Conservation (phyloP, 2,113 vertebrate species). For the Apteryx owenii region DNA sequence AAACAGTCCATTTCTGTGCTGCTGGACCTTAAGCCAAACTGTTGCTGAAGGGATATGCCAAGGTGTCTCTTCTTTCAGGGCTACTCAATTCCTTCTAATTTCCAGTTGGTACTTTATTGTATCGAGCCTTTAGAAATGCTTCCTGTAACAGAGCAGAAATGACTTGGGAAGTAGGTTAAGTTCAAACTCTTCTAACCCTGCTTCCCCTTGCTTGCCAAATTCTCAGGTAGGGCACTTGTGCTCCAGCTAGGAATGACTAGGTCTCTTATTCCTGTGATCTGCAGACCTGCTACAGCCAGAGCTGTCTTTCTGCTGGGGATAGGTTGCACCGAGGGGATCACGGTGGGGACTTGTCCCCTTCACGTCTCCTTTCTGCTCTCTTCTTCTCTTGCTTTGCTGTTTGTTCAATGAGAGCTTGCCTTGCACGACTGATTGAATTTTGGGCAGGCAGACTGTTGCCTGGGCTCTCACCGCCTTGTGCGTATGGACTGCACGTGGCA, state of each 20-base stretch:
- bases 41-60: not conserved
- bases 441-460: accelerated
- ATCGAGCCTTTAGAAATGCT: not conserved
- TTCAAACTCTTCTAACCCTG: not conserved
- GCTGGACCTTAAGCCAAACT: not conserved
- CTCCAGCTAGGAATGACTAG: not conserved
- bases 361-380: not conserved
- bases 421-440: not conserved
- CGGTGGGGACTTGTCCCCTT: not conserved
- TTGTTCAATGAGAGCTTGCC: not conserved
- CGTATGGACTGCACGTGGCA: not conserved
- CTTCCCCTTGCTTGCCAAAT: not conserved
- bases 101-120: not conserved
- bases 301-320: not conserved
- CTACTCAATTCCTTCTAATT: not conserved
- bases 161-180: not conserved
- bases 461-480: not conserved
- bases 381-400: not conserved
- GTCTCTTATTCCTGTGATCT: not conserved
- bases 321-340: not conserved
- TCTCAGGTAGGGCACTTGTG: not conserved
- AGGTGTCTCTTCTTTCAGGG: not conserved
- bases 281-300: not conserved
- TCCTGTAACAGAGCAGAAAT: not conserved
- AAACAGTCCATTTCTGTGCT: not conserved